phyloP scores from a whole-genome alignment of 2,113 vertebrate species.

The Pachypanchax playfairii region DNA sequence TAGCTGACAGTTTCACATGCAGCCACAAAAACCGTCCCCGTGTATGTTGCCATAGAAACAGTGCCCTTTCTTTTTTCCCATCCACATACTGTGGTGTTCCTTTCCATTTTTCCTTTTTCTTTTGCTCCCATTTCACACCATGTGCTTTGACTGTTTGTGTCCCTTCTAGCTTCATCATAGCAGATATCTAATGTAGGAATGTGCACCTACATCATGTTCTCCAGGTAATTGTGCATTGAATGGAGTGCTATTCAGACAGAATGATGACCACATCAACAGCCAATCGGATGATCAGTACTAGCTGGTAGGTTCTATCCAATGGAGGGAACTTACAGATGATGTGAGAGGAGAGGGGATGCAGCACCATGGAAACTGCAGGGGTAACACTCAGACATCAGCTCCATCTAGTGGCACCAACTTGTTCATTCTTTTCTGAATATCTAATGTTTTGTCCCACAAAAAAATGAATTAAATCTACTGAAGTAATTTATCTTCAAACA shows the following conservation, averaged over 20 bases:
- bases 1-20: constrained; percentile 22
- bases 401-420: constrained; percentile 53
- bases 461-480: no score
- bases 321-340: constrained; percentile 28
- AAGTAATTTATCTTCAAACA: no score
- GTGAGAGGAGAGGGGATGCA: constrained; percentile 51
- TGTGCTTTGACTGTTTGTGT: neutral
- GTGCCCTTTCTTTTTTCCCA: constrained; percentile 28
- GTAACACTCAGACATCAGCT: constrained; percentile 21
- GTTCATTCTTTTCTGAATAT: constrained; percentile 13
- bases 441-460: no score
- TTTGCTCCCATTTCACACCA: neutral
- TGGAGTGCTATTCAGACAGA: constrained; percentile 18
- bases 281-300: constrained; percentile 62
- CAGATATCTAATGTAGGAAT: neutral
- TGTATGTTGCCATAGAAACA: constrained; percentile 74
- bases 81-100: neutral
- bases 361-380: constrained; percentile 66
- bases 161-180: neutral
- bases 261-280: constrained; percentile 77
- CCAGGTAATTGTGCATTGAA: constrained; percentile 5
- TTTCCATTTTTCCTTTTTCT: neutral
- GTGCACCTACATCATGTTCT: neutral
- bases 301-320: constrained; percentile 53
- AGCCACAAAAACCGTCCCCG: constrained; percentile 32